Evolutionary conservation across 2,888 invertebrate genomes (phyloP), one percentile per base, ranked within the genome.

Genomic region (Tachina grossa): DNA sequence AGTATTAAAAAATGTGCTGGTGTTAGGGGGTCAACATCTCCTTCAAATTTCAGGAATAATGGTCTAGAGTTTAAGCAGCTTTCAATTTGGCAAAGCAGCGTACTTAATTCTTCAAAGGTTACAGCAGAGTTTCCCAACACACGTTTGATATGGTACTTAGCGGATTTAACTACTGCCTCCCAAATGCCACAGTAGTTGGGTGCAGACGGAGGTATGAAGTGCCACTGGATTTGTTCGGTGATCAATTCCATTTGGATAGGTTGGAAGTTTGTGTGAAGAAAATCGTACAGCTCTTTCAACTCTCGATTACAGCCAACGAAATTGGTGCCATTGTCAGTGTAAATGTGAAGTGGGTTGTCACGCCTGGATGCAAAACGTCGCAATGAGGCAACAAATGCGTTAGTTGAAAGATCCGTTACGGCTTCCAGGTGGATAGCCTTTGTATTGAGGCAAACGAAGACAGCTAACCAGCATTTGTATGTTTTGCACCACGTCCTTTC

Each of bases 351-450:
- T n/a, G n/a, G n/a, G n/a, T n/a, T n/a, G n/a, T n/a, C n/a, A n/a
- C n/a, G n/a, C n/a, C n/a, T n/a, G n/a, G n/a, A n/a, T n/a, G n/a
- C n/a, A n/a, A n/a, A n/a, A n/a, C n/a, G n/a, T n/a, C n/a, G n/a
- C n/a, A n/a, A n/a, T n/a, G n/a, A n/a, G n/a, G n/a, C n/a, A 8
- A 90, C 11, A 79, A 90, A 90, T 0, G 88, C 87, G 2, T 88
- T 80, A 1, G 89, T 88, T 2, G 87, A 79, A 9, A 85, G 55
- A 11, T 85, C 81, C 0, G 79, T 77, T 3, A 87, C 84, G 2
- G 79, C 69, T 55, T 87, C 83, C 0, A 87, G 39, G 41, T 86
- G 86, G 1, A 86, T 61, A 55, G 84, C 78, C 41, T 75, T 85
- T 6, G 87, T 84, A 16, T 55, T 59, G 8, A 85, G 13, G 41